Conservation (phyloP, 2,888 invertebrate genomes). For the Hirudinaria manillensis region DNA sequence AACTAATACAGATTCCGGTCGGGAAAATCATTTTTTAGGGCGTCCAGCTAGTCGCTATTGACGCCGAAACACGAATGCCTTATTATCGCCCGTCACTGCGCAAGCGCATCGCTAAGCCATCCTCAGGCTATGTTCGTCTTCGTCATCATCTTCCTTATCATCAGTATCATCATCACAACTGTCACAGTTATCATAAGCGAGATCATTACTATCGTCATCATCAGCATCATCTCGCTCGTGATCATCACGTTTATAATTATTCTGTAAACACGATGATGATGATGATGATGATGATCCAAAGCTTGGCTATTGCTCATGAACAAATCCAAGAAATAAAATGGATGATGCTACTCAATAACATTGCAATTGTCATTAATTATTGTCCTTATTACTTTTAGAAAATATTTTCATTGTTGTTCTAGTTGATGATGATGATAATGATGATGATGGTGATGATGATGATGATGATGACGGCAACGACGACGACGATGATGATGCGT, state of each 20-base stretch:
- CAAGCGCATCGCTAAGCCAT: no score
- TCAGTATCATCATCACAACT: neutral
- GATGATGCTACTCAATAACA: no score
- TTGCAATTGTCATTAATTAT: no score
- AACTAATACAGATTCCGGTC: no score
- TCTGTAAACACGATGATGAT: no score
- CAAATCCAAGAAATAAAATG: no score
- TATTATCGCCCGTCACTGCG: no score
- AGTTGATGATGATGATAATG: neutral
- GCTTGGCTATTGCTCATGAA: no score
- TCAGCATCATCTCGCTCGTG: neutral
- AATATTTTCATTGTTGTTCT: no score
- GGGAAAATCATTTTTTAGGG: neutral
- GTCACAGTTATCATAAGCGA: neutral
- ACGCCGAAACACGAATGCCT: no score
- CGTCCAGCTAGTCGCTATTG: neutral
- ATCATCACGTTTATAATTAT: neutral
- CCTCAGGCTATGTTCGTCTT: neutral
- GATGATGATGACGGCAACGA: constrained; percentile 30
- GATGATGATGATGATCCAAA: no score
- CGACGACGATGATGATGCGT: constrained; percentile 31
- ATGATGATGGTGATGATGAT: constrained; percentile 25
- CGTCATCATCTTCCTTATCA: neutral
- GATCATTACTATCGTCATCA: constrained; percentile 9
- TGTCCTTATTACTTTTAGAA: no score